phyloP scores from a whole-genome alignment of 2,797 vertebrate species.

The Sparidentex hasta region DNA sequence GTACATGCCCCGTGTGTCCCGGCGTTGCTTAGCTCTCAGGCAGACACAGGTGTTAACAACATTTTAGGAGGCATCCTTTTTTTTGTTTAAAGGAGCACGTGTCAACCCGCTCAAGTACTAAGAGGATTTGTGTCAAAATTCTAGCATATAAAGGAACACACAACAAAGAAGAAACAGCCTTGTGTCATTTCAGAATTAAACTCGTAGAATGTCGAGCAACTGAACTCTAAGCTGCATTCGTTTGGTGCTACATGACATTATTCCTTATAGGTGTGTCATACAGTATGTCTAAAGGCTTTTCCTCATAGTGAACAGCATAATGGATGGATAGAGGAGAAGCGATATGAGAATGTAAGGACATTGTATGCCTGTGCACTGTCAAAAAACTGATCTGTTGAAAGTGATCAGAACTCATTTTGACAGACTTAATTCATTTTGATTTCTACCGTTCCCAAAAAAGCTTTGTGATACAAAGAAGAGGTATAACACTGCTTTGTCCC shows the following conservation, averaged over 20 bases:
- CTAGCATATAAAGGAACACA: not conserved
- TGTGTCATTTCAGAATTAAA: slow-evolving; percentile 3
- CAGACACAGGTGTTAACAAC: slow-evolving; percentile 65
- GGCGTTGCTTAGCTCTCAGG: slow-evolving; percentile 50
- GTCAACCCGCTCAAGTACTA: slow-evolving; percentile 28
- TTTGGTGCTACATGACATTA: not conserved
- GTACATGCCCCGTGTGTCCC: slow-evolving; percentile 43
- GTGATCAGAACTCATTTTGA: not conserved
- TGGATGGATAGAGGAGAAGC: not conserved
- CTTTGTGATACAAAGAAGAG: not conserved
- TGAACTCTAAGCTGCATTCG: not conserved
- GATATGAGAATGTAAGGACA: not conserved
- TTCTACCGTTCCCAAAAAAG: not conserved
- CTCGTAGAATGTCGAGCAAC: not conserved
- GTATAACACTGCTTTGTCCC: not conserved
- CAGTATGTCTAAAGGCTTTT: not conserved
- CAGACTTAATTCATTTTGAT: not conserved
- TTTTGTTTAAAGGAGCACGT: slow-evolving; percentile 20
- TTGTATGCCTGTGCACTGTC: too few relatives aligned
- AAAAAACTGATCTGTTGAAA: not conserved
- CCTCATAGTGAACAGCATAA: not conserved
- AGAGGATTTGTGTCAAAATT: slow-evolving; percentile 28
- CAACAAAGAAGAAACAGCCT: not conserved
- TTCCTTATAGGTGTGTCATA: not conserved
- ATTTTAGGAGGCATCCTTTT: slow-evolving; percentile 43